Evolutionary conservation across 2,888 invertebrate genomes (phyloP), one percentile per base, ranked within the genome.

Genomic region (Hirtodrosophila confusa): DNA sequence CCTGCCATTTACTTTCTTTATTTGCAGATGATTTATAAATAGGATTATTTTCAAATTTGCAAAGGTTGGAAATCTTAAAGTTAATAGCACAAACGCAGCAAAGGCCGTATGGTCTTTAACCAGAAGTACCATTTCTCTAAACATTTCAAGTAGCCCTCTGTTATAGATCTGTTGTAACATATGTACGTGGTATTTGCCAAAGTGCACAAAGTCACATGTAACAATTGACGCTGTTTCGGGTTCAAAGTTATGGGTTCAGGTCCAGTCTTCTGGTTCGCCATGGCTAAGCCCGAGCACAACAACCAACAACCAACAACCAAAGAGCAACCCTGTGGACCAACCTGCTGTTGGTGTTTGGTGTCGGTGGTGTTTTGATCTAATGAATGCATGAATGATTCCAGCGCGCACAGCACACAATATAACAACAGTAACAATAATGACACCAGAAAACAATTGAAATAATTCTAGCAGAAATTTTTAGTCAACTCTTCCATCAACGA

Each of bases 391-490:
- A 85, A 86, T 85, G 88, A 86, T 78, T 86, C 65, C 65, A 63
- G 54, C 44, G 76, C 51, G 67, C 69, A 70, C 50, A 68, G 23
- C 24, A 39, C 27, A 56, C 39, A 58, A 54, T 36, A 35, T 55
- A 72, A 40, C 53, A 64, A 48, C 76, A 67, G 43, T 57, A 78
- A 63, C 58, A 74, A 78, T 88, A 82, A 82, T 88, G 82, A 88
- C 88, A 86, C 88, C 80, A 70, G 74, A 50, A 79, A 86, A 88
- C 77, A 88, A 87, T 82, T 87, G 85, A 70, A 82, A 87, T 77
- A 82, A 87, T 88, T 82, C 87, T 88, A 82, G 88, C 82, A 88
- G 77, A 82, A 86, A 88, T 65, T 79, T 68, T 77, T 37, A 43
- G 64, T 68, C 64, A 65, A 63, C 86, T 60, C 75, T 78, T 64